phyloP scores from a whole-genome alignment of 2,113 vertebrate genomes.

The Motacilla tschutschensis region DNA sequence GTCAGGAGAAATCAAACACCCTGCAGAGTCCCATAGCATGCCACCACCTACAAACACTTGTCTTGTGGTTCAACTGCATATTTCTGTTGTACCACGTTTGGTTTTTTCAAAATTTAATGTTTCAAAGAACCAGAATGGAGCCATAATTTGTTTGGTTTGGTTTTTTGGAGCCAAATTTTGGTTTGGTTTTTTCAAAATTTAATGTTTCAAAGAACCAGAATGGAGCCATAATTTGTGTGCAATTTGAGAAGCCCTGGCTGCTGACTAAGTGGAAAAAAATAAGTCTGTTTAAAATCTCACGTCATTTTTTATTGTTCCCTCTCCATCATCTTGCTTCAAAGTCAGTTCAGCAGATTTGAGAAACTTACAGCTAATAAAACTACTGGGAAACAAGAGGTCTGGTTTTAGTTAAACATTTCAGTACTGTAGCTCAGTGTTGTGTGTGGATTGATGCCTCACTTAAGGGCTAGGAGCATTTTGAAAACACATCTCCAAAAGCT shows the following conservation, averaged over 20 bases:
- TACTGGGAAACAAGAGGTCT: neutral
- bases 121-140: neutral
- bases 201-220: neutral
- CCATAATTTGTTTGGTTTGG: no score
- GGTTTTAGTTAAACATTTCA: neutral
- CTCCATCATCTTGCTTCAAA: constrained; percentile 5
- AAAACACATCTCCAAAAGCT: neutral
- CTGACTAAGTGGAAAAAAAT: constrained; percentile 1
- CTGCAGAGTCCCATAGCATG: neutral
- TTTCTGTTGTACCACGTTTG: neutral
- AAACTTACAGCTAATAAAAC: neutral
- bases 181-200: neutral
- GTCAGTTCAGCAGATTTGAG: neutral
- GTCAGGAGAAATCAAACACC: neutral
- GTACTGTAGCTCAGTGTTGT: neutral
- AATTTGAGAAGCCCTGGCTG: neutral
- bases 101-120: neutral
- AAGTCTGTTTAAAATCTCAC: neutral
- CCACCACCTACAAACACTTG: neutral
- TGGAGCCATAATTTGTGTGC: neutral
- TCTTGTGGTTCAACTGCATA: neutral
- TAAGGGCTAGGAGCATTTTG: neutral
- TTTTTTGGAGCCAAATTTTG: no score
- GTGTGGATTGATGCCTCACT: neutral
- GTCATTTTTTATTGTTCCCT: neutral